Evolutionary conservation across 2,888 invertebrate species (phyloP).

Genomic region (Oegoconia quadripuncta): DNA sequence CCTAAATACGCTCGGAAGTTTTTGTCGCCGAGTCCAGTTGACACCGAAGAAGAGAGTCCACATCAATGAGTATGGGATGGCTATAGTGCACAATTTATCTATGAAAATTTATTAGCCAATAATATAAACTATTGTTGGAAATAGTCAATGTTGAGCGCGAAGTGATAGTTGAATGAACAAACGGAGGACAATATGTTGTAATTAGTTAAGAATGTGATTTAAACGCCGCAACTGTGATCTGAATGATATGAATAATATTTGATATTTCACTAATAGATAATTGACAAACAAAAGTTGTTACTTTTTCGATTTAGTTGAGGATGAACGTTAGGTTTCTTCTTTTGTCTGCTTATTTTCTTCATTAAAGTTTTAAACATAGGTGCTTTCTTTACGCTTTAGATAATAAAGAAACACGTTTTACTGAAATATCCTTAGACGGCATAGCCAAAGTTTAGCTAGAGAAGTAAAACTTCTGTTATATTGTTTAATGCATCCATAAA

Average conservation of each 20-base stretch:
- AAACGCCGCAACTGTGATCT: slow-evolving; percentile 80
- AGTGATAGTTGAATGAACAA: slow-evolving; percentile 66
- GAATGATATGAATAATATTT: slow-evolving; percentile 80
- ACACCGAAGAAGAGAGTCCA: slow-evolving; percentile 89
- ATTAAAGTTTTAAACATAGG: slow-evolving; percentile 53
- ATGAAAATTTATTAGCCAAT: slow-evolving; percentile 47
- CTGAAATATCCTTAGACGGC: slow-evolving; percentile 61
- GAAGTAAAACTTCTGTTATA: slow-evolving; percentile 65
- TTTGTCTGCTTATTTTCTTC: slow-evolving; percentile 43
- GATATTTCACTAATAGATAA: slow-evolving; percentile 79
- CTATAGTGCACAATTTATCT: slow-evolving; percentile 45
- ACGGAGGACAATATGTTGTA: slow-evolving; percentile 75
- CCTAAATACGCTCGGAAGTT: slow-evolving; percentile 95
- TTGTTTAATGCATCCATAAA: not conserved
- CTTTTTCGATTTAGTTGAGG: slow-evolving; percentile 49
- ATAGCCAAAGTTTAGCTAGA: slow-evolving; percentile 74
- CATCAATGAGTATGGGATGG: slow-evolving; percentile 77
- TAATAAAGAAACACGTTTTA: slow-evolving; percentile 48
- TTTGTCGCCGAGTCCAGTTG: slow-evolving; percentile 91
- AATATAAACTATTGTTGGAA: slow-evolving; percentile 42
- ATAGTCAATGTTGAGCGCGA: slow-evolving; percentile 57
- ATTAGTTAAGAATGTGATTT: slow-evolving; percentile 79
- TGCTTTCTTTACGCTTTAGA: slow-evolving; percentile 69
- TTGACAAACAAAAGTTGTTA: slow-evolving; percentile 68
- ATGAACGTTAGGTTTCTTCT: slow-evolving; percentile 37